Conservation (phyloP, 1,140 invertebrate species). For the Trichogramma pretiosum region DNA sequence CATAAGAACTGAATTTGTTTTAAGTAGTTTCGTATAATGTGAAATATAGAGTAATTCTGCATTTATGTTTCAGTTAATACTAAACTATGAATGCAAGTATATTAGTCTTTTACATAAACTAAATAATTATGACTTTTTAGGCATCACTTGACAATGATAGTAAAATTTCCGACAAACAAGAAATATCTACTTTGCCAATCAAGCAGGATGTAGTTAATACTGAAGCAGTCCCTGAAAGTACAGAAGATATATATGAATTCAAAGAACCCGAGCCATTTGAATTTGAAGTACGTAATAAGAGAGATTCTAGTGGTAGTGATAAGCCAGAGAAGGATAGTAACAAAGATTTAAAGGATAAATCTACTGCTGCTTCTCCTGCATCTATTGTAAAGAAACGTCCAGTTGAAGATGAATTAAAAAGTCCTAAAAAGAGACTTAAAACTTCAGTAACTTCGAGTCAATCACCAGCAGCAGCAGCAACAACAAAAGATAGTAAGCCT, state of each 20-base stretch:
- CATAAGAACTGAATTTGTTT: too few species aligned
- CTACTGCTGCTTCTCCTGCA: conserved; percentile 22
- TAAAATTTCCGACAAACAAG: too few species aligned
- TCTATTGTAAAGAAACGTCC: conserved; percentile 41
- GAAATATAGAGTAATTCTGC: too few species aligned
- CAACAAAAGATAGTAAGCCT: conserved; percentile 28
- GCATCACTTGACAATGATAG: too few species aligned
- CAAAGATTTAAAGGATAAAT: conserved; percentile 15
- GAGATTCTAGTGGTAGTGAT: conserved; percentile 28
- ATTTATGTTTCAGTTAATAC: too few species aligned
- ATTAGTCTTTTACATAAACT: too few species aligned
- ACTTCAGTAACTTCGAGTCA: conserved; percentile 15
- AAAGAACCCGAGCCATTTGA: conserved; percentile 82
- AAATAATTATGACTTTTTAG: too few species aligned
- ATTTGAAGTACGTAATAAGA: conserved; percentile 58
- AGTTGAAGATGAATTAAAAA: conserved; percentile 38
- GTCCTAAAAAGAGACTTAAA: conserved; percentile 40
- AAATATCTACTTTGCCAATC: too few species aligned
- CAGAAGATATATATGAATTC: conserved; percentile 77
- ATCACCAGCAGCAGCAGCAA: conserved; percentile 25
- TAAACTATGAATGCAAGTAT: too few species aligned
- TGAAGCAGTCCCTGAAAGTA: conserved; percentile 30
- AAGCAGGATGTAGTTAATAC: conserved; percentile 23
- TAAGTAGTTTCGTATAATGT: too few species aligned
- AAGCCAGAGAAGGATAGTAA: not conserved